Evolutionary conservation across 1,140 invertebrate genomes (phyloP), one percentile per base, ranked within the genome.

Genomic region (Pseudomyrmex dendroicus): DNA sequence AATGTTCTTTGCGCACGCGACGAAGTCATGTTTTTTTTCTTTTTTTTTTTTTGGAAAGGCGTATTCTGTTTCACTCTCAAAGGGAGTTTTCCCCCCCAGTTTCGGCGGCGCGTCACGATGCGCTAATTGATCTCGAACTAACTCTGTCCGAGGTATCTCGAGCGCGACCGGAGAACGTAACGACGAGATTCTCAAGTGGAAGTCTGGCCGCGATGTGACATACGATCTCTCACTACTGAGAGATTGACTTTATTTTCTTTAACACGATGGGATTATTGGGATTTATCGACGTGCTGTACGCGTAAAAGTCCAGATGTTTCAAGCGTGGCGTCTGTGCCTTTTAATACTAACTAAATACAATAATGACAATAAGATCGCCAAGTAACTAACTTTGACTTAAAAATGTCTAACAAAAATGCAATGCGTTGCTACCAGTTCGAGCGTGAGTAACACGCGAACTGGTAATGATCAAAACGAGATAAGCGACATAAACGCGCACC

Each of bases 61-160:
- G 4, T 35, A 15, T 44, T 61, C 20, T 50, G 22, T 66, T 77
- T 66, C 50, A 67, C 48, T 63, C 66, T 62, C 52, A 73, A 57
- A 85, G 78, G 4, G 35, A 35, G 35, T 35, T 35, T 7, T 0
- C 5, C 35, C 2, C 35, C 5, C 7, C 87, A 78, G 90, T 91
- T 86, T 82, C 84, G 57, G 82, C 86, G 86, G 87, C 87, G 78
- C 86, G 74, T 77, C 86, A 70, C 87, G 82, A 74, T 72, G 74
- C 84, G 82, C 80, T 92, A 92, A 91, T 92, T 92, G 90, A 91
- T 90, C 86, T 70, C 48, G 83, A 91, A 92, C 92, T 91, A 92
- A 92, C 77, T 35, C 35, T 64, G 84, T 84, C 76, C 64, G 80
- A 1, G 35, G 73, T 89, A 90, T 78, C 72, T 78, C 87, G 73